These are phyloP conservation scores for Cercopithecus diana DNA, from an alignment of 2,797 vertebrate species.

Conservation along the genomic window DNA sequence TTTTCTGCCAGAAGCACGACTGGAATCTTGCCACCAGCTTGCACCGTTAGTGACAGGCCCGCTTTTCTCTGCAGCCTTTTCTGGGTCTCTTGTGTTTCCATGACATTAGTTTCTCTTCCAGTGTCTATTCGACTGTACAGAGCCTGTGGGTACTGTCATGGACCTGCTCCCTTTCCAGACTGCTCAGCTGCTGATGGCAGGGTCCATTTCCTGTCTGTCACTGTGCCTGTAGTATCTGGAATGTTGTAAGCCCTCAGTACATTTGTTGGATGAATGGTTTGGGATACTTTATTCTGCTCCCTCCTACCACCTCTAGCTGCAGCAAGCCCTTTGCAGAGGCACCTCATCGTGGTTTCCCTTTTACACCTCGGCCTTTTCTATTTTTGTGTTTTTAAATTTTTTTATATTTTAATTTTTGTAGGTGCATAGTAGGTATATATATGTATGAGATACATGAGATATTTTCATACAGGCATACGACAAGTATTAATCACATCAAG, in stretches of 20 bases:
- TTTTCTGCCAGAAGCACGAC: neutral
- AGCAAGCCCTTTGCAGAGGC: neutral
- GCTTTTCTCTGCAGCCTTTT: neutral
- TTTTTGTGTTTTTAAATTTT: neutral
- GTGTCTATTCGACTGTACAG: neutral
- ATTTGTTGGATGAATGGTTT: neutral
- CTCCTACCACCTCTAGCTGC: neutral
- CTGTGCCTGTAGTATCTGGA: neutral
- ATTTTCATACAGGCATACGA: neutral
- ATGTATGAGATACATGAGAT: neutral
- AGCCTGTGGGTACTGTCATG: neutral
- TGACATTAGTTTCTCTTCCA: neutral
- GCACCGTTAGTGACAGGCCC: neutral
- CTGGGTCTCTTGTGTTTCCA: neutral
- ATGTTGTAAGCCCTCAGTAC: no score
- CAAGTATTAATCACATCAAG: neutral
- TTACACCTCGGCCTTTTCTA: neutral
- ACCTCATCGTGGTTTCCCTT: rapidly evolving
- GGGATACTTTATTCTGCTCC: neutral
- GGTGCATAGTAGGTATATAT: neutral
- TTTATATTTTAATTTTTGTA: neutral
- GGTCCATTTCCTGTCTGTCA: neutral
- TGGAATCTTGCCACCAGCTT: neutral
- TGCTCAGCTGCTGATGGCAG: neutral
- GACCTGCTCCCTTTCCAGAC: neutral